Evolutionary conservation across 1,140 invertebrate species (phyloP).

Genomic region (Drosophila kikkawai): DNA sequence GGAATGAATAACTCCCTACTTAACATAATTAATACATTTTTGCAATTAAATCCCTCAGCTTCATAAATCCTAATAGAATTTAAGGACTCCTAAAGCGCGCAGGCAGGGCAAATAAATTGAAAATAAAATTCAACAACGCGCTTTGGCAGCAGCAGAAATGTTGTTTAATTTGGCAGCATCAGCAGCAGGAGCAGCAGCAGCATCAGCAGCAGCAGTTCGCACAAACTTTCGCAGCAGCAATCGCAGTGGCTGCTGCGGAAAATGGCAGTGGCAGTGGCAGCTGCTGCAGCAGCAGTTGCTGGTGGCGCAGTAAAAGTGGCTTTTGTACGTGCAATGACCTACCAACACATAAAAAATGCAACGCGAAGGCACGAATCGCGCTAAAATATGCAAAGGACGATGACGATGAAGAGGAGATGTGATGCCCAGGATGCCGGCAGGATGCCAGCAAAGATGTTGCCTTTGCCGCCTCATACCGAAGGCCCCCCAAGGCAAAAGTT

Average conservation of each 20-base stretch:
- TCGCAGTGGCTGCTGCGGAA: slow-evolving; percentile 8
- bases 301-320: slow-evolving; percentile 81
- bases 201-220: slow-evolving; percentile 12
- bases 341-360: slow-evolving; percentile 84
- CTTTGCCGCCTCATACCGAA: slow-evolving; percentile 24
- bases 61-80: slow-evolving; percentile 17
- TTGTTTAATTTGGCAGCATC: slow-evolving; percentile 74
- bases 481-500: slow-evolving; percentile 74
- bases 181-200: slow-evolving; percentile 15
- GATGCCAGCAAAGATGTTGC: slow-evolving; percentile 63
- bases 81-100: slow-evolving; percentile 26
- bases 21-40: slow-evolving; percentile 23
- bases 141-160: slow-evolving; percentile 55
- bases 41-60: not conserved
- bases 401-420: slow-evolving; percentile 25
- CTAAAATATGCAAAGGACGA: slow-evolving; percentile 79
- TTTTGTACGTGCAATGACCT: slow-evolving; percentile 85
- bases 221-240: slow-evolving; percentile 49
- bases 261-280: slow-evolving; percentile 25
- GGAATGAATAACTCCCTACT: not conserved
- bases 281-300: slow-evolving; percentile 42
- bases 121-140: slow-evolving; percentile 48
- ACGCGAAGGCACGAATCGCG: slow-evolving; percentile 61
- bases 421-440: slow-evolving; percentile 31
- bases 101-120: slow-evolving; percentile 37